These are phyloP conservation scores for Rhinoptilus africanus DNA, from an alignment of 2,113 vertebrate species.

Conservation along the genomic window DNA sequence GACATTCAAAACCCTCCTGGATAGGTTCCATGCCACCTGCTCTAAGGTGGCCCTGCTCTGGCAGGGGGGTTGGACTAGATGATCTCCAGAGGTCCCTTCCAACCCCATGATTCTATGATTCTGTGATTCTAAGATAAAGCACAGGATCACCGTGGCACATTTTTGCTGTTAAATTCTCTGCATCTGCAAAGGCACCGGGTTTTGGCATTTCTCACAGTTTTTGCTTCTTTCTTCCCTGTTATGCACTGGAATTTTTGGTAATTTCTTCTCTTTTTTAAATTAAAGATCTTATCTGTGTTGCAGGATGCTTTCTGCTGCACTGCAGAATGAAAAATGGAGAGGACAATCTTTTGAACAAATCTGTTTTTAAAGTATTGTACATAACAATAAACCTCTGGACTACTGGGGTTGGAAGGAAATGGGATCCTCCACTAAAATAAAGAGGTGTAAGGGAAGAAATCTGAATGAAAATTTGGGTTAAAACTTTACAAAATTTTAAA, in stretches of 20 bases:
- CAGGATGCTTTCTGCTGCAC: neutral
- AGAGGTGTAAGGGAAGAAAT: neutral
- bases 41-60: too few species aligned
- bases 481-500: neutral
- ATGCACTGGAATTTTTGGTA: neutral
- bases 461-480: neutral
- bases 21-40: too few species aligned
- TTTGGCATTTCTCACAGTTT: neutral
- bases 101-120: too few species aligned
- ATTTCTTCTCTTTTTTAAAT: neutral
- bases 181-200: neutral
- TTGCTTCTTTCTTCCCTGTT: neutral
- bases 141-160: neutral
- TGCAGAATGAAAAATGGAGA: neutral
- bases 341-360: neutral
- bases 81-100: too few species aligned
- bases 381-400: neutral
- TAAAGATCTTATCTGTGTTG: neutral
- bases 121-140: neutral
- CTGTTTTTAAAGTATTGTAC: neutral
- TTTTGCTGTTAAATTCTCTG: neutral
- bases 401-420: neutral
- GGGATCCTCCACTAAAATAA: neutral
- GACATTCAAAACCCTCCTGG: too few species aligned
- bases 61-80: too few species aligned